Evolutionary conservation across 1,140 invertebrate genomes (phyloP).

Genomic region (Melitaea cinxia): DNA sequence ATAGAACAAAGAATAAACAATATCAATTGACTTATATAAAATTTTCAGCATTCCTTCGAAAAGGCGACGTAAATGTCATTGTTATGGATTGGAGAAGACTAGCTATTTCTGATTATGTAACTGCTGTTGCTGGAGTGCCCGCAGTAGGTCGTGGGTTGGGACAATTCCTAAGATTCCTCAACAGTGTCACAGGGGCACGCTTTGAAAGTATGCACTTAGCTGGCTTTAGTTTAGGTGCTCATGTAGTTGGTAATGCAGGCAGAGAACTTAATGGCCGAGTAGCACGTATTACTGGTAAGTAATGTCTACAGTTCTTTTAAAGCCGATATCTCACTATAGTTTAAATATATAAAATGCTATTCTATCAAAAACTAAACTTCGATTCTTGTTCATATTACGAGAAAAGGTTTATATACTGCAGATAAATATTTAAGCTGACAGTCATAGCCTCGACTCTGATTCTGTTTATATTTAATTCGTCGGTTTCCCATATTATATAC

Average conservation of each 20-base stretch:
- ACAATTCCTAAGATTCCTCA: constrained; percentile 77
- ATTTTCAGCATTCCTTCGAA: constrained; percentile 41
- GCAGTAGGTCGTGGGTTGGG: constrained; percentile 66
- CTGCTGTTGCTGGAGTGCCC: constrained; percentile 68
- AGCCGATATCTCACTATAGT: too few relatives aligned
- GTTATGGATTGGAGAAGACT: constrained; percentile 52
- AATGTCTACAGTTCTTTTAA: too few relatives aligned
- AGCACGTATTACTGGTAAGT: constrained; percentile 52
- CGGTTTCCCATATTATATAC: too few relatives aligned
- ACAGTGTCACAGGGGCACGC: constrained; percentile 39
- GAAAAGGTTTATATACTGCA: too few relatives aligned
- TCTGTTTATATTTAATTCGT: too few relatives aligned
- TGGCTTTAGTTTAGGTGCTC: constrained; percentile 93
- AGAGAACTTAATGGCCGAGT: constrained; percentile 50
- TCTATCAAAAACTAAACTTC: too few relatives aligned
- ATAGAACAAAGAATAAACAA: too few relatives aligned
- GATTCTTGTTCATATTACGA: too few relatives aligned
- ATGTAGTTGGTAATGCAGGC: constrained; percentile 92
- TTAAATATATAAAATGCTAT: too few relatives aligned
- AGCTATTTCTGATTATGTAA: constrained; percentile 44
- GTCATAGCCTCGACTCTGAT: too few relatives aligned
- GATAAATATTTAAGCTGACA: too few relatives aligned
- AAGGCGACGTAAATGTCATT: constrained; percentile 49
- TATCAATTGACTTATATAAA: neutral
- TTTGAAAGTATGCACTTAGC: constrained; percentile 88